Conservation (phyloP, 2,797 vertebrate species). For the Crax fasciolata region DNA sequence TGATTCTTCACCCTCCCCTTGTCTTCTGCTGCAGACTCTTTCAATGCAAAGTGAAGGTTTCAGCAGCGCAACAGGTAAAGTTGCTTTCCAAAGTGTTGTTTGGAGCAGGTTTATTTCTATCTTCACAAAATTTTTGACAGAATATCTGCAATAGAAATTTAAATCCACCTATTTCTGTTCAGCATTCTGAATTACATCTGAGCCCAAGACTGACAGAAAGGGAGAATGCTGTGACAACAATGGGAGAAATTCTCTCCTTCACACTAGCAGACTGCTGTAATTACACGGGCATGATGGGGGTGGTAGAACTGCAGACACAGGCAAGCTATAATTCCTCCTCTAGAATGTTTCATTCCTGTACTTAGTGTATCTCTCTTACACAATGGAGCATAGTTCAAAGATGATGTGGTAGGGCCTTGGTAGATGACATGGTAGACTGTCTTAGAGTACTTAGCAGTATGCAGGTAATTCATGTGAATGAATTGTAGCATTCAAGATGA, state of each 20-base stretch:
- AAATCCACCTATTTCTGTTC: not conserved
- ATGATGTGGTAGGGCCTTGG: not conserved
- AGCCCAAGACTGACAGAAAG: not conserved
- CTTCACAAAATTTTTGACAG: not conserved
- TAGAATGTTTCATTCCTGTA: not conserved
- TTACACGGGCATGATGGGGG: not conserved
- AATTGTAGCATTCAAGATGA: not conserved
- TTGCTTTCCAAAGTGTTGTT: not conserved
- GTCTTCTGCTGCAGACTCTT: not conserved
- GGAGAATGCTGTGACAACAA: not conserved
- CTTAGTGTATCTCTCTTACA: not conserved
- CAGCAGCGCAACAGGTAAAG: slow-evolving; percentile 48
- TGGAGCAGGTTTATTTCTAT: not conserved
- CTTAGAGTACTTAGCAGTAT: not conserved
- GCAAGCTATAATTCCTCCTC: not conserved
- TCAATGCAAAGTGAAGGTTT: not conserved
- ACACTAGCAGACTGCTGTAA: not conserved
- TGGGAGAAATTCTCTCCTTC: not conserved
- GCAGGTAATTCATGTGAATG: not conserved
- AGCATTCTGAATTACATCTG: not conserved
- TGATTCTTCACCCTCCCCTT: not conserved
- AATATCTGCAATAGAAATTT: not conserved
- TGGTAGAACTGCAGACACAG: not conserved
- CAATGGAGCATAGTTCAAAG: not conserved
- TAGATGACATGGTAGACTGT: not conserved